These are phyloP conservation scores for Pachyramphus minor DNA, from an alignment of 2,113 vertebrate species.

Conservation along the genomic window DNA sequence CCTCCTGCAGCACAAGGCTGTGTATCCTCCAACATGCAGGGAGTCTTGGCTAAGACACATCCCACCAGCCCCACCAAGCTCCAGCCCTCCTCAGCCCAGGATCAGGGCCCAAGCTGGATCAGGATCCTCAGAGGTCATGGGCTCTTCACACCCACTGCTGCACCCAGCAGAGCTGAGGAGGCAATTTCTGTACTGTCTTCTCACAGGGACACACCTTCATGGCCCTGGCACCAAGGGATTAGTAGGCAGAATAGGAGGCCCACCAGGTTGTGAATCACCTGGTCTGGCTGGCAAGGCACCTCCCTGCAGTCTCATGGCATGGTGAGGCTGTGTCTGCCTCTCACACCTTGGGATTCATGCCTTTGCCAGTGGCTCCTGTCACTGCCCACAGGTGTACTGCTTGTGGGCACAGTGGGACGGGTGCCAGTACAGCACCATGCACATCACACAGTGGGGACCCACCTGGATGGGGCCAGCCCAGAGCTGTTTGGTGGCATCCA, in stretches of 20 bases:
- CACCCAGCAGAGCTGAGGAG: neutral
- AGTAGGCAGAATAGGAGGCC: neutral
- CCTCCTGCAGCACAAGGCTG: neutral
- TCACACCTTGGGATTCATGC: neutral
- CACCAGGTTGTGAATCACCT: neutral
- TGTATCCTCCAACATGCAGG: accelerated
- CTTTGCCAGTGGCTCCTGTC: neutral
- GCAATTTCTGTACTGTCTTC: neutral
- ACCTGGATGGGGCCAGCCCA: neutral
- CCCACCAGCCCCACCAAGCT: neutral
- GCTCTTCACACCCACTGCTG: neutral
- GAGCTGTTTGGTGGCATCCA: neutral
- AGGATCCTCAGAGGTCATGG: neutral
- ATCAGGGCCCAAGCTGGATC: neutral
- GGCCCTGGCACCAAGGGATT: too few relatives aligned
- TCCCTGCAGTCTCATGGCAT: neutral
- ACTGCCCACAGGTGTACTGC: neutral
- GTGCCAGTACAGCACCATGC: accelerated
- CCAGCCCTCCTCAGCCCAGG: neutral
- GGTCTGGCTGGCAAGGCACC: neutral
- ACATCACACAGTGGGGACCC: accelerated
- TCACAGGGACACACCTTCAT: neutral
- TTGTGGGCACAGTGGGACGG: accelerated
- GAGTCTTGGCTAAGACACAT: neutral
- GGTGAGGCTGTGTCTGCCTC: neutral